phyloP scores from a whole-genome alignment of 1,140 invertebrate species.

The Drosophila mojavensis region DNA sequence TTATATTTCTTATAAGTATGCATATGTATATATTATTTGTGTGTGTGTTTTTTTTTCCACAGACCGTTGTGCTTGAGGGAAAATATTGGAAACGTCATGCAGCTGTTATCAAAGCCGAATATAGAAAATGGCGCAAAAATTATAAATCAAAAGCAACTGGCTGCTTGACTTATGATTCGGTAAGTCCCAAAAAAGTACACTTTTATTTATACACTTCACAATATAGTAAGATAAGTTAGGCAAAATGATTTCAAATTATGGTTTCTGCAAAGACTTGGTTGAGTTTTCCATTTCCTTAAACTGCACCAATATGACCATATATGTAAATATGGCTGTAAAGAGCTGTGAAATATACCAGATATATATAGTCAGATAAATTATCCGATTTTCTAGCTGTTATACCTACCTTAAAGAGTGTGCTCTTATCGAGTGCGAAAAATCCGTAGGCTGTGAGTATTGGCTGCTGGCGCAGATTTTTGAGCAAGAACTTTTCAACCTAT shows the following conservation, averaged over 20 bases:
- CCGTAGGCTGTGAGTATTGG: constrained; percentile 78
- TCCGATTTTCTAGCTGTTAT: neutral
- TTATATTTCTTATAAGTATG: neutral
- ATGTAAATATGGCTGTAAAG: constrained; percentile 78
- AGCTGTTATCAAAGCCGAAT: constrained; percentile 98
- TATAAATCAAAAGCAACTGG: constrained; percentile 93
- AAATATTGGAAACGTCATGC: constrained; percentile 99
- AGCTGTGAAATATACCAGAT: constrained; percentile 42
- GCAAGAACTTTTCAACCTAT: constrained; percentile 76
- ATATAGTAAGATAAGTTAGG: neutral
- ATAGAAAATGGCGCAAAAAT: constrained; percentile 99
- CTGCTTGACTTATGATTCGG: constrained; percentile 90
- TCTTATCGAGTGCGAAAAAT: constrained; percentile 74
- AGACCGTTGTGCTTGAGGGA: constrained; percentile 82
- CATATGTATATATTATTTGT: neutral
- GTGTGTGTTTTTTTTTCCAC: constrained; percentile 4
- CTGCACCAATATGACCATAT: constrained; percentile 79
- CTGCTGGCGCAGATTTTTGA: constrained; percentile 73
- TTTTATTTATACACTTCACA: neutral
- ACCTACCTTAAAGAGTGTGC: constrained; percentile 73
- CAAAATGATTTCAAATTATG: neutral
- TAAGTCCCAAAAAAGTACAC: constrained; percentile 84
- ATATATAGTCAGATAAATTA: neutral
- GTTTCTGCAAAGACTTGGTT: constrained; percentile 52
- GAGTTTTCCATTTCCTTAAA: constrained; percentile 79